A percentile compares a stretch with the other conserved stretches of the same genome.
Evolutionary conservation across 1,140 invertebrate genomes (phyloP).

Genomic region (Nymphalis io): DNA sequence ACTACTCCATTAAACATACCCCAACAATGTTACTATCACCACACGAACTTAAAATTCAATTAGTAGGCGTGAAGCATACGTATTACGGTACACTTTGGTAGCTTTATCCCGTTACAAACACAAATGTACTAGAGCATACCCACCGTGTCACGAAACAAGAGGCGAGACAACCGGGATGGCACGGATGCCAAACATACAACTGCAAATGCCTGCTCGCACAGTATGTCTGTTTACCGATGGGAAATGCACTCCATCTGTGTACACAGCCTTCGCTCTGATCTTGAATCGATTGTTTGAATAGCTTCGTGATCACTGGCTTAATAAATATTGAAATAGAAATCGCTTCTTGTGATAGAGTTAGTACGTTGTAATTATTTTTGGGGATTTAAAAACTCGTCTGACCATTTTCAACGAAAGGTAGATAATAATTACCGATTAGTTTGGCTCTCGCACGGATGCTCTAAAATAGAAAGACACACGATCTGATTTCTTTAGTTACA

Average conservation of each 20-base stretch:
- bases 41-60: slow-evolving; percentile 21
- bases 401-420: too few species aligned
- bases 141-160: slow-evolving; percentile 25
- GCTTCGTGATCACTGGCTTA: slow-evolving; percentile 29
- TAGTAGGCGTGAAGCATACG: slow-evolving; percentile 7
- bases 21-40: background rate
- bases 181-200: slow-evolving; percentile 34
- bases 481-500: too few species aligned
- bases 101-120: slow-evolving; percentile 16
- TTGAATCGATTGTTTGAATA: slow-evolving; percentile 35
- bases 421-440: too few species aligned
- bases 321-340: slow-evolving; percentile 29
- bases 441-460: too few species aligned
- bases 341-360: background rate
- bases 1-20: background rate
- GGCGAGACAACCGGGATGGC: slow-evolving; percentile 19
- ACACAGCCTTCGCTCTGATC: slow-evolving; percentile 23
- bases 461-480: too few species aligned
- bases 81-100: slow-evolving; percentile 5
- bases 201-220: slow-evolving; percentile 34
- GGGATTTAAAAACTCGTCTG: too few species aligned
- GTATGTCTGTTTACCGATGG: slow-evolving; percentile 29
- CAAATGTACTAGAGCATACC: slow-evolving; percentile 8
- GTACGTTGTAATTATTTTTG: background rate
- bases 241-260: slow-evolving; percentile 30